Base-by-base conservation (phyloP, 2,797 vertebrate genomes). In the Moxostoma hubbsi region DNA sequence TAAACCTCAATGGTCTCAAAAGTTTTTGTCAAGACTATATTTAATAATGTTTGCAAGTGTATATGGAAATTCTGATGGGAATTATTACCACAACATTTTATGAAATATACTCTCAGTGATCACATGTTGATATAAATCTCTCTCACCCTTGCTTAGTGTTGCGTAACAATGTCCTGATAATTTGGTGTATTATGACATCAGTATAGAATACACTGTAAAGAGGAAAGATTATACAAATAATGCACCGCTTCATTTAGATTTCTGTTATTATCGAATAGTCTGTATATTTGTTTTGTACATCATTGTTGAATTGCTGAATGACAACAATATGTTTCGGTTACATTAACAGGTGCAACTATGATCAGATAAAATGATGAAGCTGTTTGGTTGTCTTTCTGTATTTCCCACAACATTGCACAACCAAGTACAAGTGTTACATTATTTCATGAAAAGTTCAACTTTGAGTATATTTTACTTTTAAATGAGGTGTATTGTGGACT, bases 341-440 rank as follows among this genome's bases (percentile, higher is more conserved):
- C 36, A 36, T 3, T 36, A 58, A 46, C 81, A 83, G 79, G 75
- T 81, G 79, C 58, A n/a, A 54, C 16, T n/a, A 67, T 53, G 50
- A 81, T 80, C 78, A 78, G 75, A 83, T 80, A 81, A 82, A 69
- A 67, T 11, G 55, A 15, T 51, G 47, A 76, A 57, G 62, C 47
- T 75, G 71, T 77, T 55, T 7, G 36, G 43, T 43, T 45, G 13
- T 64, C 16, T 16, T 9, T 53, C 12, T 54, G n/a, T 54, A 13
- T 12, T 64, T n/a, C 13, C 7, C 1, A n/a, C 13, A 61, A 11
- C 7, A 53, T n/a, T 9, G 66, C 47, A 73, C 8, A 36, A 57
- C 5, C 16, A 49, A 57, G 43, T 54, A 12, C 45, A 57, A 58
- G 6, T 7, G 43, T 57, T 58, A 18, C 43, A 18, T 46, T 46